phyloP scores from a whole-genome alignment of 2,797 vertebrate species.

The Cryptoblepharus egeriae region DNA sequence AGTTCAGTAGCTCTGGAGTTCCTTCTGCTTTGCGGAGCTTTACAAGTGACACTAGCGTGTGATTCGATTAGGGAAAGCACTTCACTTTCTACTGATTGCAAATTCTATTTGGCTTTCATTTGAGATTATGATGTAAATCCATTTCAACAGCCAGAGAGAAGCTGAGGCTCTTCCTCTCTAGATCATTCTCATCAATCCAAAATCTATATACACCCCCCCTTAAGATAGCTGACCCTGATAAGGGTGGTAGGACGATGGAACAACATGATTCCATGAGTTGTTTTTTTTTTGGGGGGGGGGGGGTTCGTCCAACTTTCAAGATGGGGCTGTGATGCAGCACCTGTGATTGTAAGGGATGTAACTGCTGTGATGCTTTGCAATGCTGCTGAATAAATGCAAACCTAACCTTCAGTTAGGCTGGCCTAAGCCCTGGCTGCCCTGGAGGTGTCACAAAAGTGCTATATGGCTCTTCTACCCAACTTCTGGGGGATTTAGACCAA shows the following conservation, averaged over 20 bases:
- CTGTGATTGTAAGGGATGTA: neutral
- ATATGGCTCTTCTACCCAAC: too few relatives aligned
- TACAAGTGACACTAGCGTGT: constrained; percentile 53
- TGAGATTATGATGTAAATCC: constrained; percentile 24
- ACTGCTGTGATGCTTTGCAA: neutral
- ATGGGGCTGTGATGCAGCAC: neutral
- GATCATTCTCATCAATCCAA: neutral
- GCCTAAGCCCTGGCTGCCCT: too few relatives aligned
- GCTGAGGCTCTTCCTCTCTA: accelerated
- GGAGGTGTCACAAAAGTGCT: too few relatives aligned
- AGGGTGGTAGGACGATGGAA: neutral
- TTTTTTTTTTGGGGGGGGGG: too few relatives aligned
- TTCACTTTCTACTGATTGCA: constrained; percentile 43
- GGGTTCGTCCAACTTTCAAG: neutral
- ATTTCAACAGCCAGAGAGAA: neutral
- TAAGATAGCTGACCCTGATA: neutral
- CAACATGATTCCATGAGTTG: neutral
- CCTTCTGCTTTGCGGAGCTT: constrained; percentile 70
- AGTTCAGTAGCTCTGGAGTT: constrained; percentile 58
- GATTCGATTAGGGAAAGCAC: constrained; percentile 65
- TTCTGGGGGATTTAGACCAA: too few relatives aligned
- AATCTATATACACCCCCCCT: accelerated
- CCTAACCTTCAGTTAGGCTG: too few relatives aligned
- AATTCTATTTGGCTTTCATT: constrained; percentile 46
- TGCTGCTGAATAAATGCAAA: neutral